A percentile compares a stretch with the other conserved stretches of the same genome.
Evolutionary conservation across 2,113 vertebrate genomes (phyloP).

Genomic region (Chrysochloris asiatica): DNA sequence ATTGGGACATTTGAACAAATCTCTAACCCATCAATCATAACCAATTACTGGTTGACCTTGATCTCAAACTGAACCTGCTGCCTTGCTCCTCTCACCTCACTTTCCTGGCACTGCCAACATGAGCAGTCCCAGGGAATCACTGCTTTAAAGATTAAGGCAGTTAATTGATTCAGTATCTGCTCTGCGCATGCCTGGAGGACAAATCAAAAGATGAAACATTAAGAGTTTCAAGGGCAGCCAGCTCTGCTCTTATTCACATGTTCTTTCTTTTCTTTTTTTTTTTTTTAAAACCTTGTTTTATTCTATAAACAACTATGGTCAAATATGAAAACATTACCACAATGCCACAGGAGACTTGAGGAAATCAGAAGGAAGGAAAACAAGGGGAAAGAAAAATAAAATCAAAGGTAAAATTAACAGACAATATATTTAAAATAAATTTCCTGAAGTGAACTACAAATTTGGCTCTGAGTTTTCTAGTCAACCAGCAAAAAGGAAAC

Average conservation of each 20-base stretch:
- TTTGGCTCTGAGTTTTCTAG: not conserved
- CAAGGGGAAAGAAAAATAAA: constrained; percentile 16
- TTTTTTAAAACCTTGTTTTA: not conserved
- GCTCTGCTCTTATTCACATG: not conserved
- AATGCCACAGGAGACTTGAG: not conserved
- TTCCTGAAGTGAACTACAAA: not conserved
- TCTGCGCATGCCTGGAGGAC: rapidly evolving
- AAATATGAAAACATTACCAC: not conserved
- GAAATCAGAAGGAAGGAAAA: constrained; percentile 7
- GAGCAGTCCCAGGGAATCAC: not conserved
- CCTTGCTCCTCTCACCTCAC: not conserved
- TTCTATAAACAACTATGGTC: not conserved
- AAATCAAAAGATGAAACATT: not conserved
- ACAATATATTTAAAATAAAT: not conserved
- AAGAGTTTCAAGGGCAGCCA: not conserved
- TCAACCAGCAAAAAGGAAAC: not conserved
- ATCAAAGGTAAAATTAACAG: not conserved
- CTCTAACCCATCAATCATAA: not conserved
- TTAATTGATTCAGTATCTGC: too few species aligned
- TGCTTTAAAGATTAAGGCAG: not conserved
- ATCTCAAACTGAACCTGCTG: not conserved
- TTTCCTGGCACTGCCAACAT: not conserved
- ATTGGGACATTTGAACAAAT: not conserved
- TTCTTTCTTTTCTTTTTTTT: not conserved
- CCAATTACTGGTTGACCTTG: not conserved